phyloP scores from a whole-genome alignment of 2,797 vertebrate genomes.

The Philypnodon macrostomus region DNA sequence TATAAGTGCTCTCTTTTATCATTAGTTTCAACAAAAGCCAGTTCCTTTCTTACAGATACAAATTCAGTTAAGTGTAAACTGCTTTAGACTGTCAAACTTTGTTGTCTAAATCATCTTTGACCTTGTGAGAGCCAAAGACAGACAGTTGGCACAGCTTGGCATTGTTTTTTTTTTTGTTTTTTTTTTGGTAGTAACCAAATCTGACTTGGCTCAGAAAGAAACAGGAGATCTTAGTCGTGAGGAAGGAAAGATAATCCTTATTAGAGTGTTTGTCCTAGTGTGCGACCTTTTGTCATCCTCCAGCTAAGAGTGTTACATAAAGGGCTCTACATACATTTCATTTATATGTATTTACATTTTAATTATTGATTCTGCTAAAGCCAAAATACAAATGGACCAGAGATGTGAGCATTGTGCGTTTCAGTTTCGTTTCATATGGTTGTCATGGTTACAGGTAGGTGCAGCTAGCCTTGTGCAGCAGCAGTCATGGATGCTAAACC shows the following conservation, averaged over 20 bases:
- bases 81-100: not conserved
- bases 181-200: constrained; percentile 57
- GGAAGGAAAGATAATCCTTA: constrained; percentile 48
- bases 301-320: not conserved
- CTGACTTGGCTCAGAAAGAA: constrained; percentile 44
- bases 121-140: constrained; percentile 33
- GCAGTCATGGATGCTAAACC: constrained; percentile 5
- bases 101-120: constrained; percentile 26
- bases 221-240: constrained; percentile 43
- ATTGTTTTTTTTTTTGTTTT: constrained; percentile 23
- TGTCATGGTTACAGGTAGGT: not conserved
- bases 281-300: constrained; percentile 2
- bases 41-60: no score
- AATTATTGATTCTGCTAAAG: not conserved
- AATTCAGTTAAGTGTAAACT: not conserved
- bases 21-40: no score
- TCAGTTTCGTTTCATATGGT: not conserved
- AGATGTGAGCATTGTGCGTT: not conserved
- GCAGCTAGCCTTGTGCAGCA: not conserved
- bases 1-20: constrained; percentile 40
- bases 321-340: no score
- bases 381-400: not conserved
- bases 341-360: no score
- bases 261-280: constrained; percentile 10
- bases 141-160: constrained; percentile 46